These are phyloP conservation scores for Rhinichthys klamathensis DNA, from an alignment of 2,113 vertebrate species.

Conservation along the genomic window DNA sequence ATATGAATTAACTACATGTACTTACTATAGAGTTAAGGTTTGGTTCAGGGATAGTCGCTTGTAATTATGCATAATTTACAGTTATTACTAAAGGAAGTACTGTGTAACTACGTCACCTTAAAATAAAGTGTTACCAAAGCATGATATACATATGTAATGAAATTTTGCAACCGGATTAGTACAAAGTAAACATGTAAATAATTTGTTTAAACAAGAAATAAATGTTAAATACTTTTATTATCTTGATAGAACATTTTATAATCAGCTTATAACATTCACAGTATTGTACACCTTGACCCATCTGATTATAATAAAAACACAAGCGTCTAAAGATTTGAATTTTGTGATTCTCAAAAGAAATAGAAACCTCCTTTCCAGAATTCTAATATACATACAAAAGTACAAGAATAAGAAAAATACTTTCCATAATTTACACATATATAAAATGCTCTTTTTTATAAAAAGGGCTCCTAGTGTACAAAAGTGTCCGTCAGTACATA, in stretches of 20 bases:
- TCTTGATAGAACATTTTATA: conserved; percentile 66
- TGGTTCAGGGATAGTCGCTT: no score
- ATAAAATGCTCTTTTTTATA: conserved; percentile 64
- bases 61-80: no score
- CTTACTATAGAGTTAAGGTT: no score
- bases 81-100: no score
- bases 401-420: conserved; percentile 73
- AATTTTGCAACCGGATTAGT: no score
- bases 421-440: conserved; percentile 67
- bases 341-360: conserved; percentile 57
- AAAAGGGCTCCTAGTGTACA: conserved; percentile 62
- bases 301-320: conserved; percentile 64
- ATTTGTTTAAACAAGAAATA: background rate
- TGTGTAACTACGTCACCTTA: no score
- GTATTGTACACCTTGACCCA: conserved; percentile 65
- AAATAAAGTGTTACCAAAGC: no score
- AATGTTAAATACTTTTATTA: conserved; percentile 62
- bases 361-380: conserved; percentile 59
- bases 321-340: conserved; percentile 52
- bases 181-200: background rate
- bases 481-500: conserved; percentile 57
- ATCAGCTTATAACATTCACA: conserved; percentile 68
- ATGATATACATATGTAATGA: background rate
- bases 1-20: no score
- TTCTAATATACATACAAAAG: conserved; percentile 70